A percentile compares a stretch with the other conserved stretches of the same genome.
Evolutionary conservation across 1,140 invertebrate species (phyloP).

Genomic region (Temnothorax nylanderi): DNA sequence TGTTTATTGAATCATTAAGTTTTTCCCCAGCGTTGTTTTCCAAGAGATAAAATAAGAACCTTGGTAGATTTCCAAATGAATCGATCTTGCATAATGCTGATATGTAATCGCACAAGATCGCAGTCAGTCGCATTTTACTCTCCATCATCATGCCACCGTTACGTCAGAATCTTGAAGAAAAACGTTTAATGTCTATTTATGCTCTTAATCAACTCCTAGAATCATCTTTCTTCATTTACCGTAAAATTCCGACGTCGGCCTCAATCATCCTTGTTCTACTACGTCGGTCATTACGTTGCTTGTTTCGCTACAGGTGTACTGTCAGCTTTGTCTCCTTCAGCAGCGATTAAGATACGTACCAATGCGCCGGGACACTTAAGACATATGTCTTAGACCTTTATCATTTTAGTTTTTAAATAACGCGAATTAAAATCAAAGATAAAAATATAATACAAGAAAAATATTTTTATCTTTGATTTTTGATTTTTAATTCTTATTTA

Average conservation of each 20-base stretch:
- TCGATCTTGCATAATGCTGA: not conserved
- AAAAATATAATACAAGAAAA: too few relatives aligned
- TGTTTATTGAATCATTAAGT: not conserved
- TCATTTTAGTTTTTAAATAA: too few relatives aligned
- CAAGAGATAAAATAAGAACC: not conserved
- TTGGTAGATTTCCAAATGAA: not conserved
- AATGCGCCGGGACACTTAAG: too few relatives aligned
- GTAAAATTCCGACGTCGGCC: not conserved
- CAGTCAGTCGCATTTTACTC: not conserved
- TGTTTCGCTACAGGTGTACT: not conserved
- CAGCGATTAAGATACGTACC: not conserved
- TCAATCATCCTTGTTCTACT: not conserved
- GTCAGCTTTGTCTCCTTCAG: not conserved
- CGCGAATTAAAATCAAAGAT: too few relatives aligned
- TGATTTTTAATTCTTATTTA: too few relatives aligned
- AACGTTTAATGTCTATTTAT: not conserved
- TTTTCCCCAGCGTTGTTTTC: not conserved
- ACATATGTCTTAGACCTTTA: too few relatives aligned
- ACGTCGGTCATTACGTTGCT: not conserved
- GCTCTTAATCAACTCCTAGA: not conserved
- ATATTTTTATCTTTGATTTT: too few relatives aligned
- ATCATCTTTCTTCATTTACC: not conserved
- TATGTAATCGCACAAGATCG: not conserved
- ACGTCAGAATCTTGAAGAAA: not conserved
- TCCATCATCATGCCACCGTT: not conserved